Percentiles rank a stretch among this genome's conserved stretches.
Conservation (phyloP, 23 tunicate species). For the Trididemnum clinides region DNA sequence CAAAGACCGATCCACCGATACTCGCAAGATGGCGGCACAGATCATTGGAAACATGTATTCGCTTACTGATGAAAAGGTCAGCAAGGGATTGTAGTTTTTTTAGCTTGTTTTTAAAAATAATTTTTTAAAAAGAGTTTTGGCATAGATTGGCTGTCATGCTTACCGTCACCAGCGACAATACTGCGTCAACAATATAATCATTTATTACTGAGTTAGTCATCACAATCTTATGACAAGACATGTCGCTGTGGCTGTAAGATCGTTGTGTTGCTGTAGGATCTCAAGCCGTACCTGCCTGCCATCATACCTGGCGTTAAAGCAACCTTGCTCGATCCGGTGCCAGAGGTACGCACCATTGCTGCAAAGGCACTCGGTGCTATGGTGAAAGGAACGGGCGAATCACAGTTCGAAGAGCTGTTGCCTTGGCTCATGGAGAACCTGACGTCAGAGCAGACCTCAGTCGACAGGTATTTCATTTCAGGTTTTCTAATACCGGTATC, state of each 20-base stretch:
- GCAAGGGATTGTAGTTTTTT: too few relatives aligned
- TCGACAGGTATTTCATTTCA: constrained; percentile 97
- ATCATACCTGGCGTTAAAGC: constrained; percentile 88
- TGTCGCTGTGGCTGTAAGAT: neutral
- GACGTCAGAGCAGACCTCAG: constrained; percentile 80
- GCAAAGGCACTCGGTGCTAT: constrained; percentile 94
- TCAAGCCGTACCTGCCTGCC: constrained; percentile 80
- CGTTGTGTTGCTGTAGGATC: constrained; percentile 51
- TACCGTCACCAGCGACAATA: too few relatives aligned
- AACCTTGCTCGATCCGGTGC: constrained; percentile 92
- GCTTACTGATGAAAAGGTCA: constrained; percentile 86
- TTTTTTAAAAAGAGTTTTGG: too few relatives aligned
- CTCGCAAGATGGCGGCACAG: constrained; percentile 96
- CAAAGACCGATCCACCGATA: constrained; percentile 77
- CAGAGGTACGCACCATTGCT: constrained; percentile 88
- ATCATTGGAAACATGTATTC: constrained; percentile 98
- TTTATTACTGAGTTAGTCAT: too few relatives aligned
- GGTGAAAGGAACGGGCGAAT: constrained; percentile 81
- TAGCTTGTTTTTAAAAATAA: too few relatives aligned
- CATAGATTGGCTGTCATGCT: too few relatives aligned
- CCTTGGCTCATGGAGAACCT: constrained; percentile 93
- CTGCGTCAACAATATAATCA: too few relatives aligned
- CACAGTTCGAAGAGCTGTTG: constrained; percentile 72
- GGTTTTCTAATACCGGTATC: too few relatives aligned
- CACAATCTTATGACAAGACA: too few relatives aligned